phyloP scores from a whole-genome alignment of 2,888 invertebrate species.

The Carpatolechia fugitivella region DNA sequence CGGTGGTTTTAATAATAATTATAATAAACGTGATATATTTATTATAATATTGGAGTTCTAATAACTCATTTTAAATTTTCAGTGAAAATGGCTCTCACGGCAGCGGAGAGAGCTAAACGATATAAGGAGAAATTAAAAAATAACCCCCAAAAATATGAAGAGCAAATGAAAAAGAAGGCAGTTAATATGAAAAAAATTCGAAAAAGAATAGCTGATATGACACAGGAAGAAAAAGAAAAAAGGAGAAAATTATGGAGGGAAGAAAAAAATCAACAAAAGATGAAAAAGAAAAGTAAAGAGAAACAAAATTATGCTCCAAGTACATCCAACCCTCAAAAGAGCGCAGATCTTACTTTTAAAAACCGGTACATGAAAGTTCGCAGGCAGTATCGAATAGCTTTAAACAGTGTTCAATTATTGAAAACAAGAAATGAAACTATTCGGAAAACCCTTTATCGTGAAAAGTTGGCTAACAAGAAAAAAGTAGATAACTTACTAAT shows the following conservation, averaged over 20 bases:
- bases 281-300: not conserved
- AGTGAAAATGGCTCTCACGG: not conserved
- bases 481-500: too few relatives aligned
- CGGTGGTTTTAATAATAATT: not conserved
- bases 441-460: too few relatives aligned
- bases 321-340: too few relatives aligned
- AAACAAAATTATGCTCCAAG: not conserved
- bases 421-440: too few relatives aligned
- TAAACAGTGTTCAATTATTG: too few relatives aligned
- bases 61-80: not conserved
- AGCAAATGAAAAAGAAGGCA: not conserved
- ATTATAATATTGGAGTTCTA: not conserved
- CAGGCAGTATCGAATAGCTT: too few relatives aligned
- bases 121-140: conserved; percentile 3
- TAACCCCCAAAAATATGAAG: not conserved
- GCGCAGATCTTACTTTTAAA: not conserved
- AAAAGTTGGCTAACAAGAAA: too few relatives aligned
- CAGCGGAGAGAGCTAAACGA: not conserved
- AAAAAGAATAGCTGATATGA: too few relatives aligned
- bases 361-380: not conserved
- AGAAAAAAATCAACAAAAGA: not conserved
- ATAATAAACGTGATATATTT: not conserved
- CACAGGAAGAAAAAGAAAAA: too few relatives aligned
- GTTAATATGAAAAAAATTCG: too few relatives aligned
- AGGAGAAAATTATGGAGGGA: too few relatives aligned